Conservation (phyloP, 2,113 vertebrate species). For the Gallinago jamesoni region DNA sequence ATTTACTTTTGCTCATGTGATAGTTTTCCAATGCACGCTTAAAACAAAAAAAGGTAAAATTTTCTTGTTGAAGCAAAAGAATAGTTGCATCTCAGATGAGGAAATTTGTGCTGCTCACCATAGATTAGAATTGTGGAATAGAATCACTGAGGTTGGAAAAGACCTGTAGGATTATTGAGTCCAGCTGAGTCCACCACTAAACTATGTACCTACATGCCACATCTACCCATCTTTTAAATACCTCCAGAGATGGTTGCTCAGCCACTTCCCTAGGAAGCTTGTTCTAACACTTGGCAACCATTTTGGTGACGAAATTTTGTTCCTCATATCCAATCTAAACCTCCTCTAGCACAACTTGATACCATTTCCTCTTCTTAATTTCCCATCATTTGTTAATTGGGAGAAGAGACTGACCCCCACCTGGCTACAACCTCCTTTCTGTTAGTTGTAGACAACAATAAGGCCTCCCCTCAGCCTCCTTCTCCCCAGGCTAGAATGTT, state of each 20-base stretch:
- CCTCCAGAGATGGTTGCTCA: neutral
- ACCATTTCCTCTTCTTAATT: neutral
- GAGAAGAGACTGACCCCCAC: neutral
- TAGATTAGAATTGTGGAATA: neutral
- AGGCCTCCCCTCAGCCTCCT: neutral
- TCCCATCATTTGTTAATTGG: too few species aligned
- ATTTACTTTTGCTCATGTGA: neutral
- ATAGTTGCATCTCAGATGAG: neutral
- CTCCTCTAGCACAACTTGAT: neutral
- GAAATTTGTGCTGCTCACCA: neutral
- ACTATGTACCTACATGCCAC: too few species aligned
- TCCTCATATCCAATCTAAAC: neutral
- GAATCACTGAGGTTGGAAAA: neutral
- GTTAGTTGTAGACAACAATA: too few species aligned
- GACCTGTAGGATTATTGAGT: neutral
- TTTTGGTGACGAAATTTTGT: neutral
- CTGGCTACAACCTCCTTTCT: neutral
- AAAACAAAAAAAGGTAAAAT: neutral
- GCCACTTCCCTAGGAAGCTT: neutral
- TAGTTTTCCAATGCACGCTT: neutral
- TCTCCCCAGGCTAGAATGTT: neutral
- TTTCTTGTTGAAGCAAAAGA: neutral
- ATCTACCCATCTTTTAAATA: neutral
- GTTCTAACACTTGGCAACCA: neutral
- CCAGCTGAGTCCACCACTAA: neutral